These are phyloP conservation scores for Poliocrania exsul DNA, from an alignment of 2,797 vertebrate genomes.

Conservation along the genomic window DNA sequence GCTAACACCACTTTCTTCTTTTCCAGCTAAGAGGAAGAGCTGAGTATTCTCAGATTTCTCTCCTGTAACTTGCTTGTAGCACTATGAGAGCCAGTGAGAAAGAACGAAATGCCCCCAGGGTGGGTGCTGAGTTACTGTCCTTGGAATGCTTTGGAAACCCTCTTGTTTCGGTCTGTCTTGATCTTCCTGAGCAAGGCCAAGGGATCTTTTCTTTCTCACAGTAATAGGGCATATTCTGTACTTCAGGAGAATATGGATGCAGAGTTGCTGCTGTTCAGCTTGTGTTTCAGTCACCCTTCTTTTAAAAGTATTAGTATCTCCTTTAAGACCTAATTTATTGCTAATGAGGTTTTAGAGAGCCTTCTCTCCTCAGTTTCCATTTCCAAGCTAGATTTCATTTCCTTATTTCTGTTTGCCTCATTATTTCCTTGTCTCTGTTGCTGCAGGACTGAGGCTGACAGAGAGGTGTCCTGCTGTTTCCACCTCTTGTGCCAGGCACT, in stretches of 20 bases:
- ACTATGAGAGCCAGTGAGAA: neutral
- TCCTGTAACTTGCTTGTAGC: neutral
- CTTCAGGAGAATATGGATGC: neutral
- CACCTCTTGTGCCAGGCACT: conserved; percentile 1
- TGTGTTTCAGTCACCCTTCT: neutral
- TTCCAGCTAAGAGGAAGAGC: neutral
- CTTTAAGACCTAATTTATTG: neutral
- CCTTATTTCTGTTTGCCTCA: neutral
- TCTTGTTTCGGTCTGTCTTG: neutral
- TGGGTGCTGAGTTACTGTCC: neutral
- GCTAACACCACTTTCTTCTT: neutral
- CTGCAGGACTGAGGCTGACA: neutral
- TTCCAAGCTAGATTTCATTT: neutral
- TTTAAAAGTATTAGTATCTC: neutral
- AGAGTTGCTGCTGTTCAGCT: neutral
- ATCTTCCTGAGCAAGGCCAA: neutral
- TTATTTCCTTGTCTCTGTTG: neutral
- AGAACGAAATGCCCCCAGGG: neutral
- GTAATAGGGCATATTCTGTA: neutral
- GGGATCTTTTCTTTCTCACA: neutral
- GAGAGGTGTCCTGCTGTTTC: neutral
- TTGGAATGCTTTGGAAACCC: neutral
- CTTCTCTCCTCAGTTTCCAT: neutral
- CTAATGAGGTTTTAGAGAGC: neutral
- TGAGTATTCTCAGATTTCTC: neutral